Percentiles rank a stretch among this genome's conserved stretches.
Evolutionary conservation across 2,113 vertebrate genomes (phyloP).

Genomic region (Elachura formosa): DNA sequence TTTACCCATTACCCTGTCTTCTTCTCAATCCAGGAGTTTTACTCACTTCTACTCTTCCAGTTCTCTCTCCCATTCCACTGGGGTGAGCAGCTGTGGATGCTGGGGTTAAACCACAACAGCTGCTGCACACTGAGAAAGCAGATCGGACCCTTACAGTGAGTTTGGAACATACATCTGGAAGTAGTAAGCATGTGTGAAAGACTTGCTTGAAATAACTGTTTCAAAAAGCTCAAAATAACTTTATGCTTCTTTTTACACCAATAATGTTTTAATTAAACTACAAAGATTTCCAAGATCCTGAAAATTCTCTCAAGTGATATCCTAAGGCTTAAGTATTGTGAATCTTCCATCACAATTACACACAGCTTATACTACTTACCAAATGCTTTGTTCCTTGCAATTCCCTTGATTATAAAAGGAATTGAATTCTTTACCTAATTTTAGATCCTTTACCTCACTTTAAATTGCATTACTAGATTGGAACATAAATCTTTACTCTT

Average conservation of each 20-base stretch:
- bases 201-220: not conserved
- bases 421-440: slow-evolving; percentile 4
- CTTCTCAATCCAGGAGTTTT: not conserved
- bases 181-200: not conserved
- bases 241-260: not conserved
- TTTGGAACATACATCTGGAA: not conserved
- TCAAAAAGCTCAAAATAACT: not conserved
- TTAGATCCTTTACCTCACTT: not conserved
- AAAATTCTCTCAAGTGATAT: not conserved
- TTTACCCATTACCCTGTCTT: not conserved
- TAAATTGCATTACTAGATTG: not conserved
- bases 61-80: not conserved
- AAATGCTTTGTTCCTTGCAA: not conserved
- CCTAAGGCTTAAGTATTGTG: not conserved
- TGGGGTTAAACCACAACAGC: not conserved
- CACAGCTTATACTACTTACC: not conserved
- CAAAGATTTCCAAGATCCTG: not conserved
- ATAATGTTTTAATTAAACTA: not conserved
- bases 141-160: not conserved
- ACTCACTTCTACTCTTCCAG: not conserved
- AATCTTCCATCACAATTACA: not conserved
- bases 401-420: not conserved
- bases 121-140: not conserved
- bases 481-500: not conserved
- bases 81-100: not conserved